phyloP scores from a whole-genome alignment of 2,888 invertebrate species.

The Macrosiphum euphorbiae region DNA sequence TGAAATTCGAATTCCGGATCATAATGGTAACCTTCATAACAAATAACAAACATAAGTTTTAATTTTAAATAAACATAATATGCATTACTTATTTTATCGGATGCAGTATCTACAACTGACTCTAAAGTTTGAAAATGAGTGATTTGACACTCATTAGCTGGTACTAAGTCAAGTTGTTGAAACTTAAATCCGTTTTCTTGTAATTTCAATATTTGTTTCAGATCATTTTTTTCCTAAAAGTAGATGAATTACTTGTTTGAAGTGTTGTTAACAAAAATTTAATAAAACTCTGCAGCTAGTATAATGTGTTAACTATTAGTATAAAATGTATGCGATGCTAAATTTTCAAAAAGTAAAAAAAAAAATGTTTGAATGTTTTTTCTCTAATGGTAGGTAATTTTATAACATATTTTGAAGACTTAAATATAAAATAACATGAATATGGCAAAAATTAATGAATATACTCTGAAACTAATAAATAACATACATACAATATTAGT shows the following conservation, averaged over 20 bases:
- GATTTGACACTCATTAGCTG: slow-evolving; percentile 97
- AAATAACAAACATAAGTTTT: slow-evolving; percentile 23
- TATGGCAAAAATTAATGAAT: not conserved
- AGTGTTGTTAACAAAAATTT: not conserved
- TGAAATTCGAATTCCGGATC: slow-evolving; percentile 93
- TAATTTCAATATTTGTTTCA: slow-evolving; percentile 96
- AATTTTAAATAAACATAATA: not conserved
- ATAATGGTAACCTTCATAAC: slow-evolving; percentile 91
- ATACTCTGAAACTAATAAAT: not conserved
- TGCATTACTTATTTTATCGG: slow-evolving; percentile 86
- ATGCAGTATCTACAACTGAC: slow-evolving; percentile 83
- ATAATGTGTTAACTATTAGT: not conserved
- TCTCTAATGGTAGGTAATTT: not conserved
- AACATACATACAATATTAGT: slow-evolving; percentile 17
- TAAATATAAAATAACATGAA: too few species aligned
- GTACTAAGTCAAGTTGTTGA: slow-evolving; percentile 92
- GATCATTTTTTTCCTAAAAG: slow-evolving; percentile 90
- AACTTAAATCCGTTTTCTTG: slow-evolving; percentile 97
- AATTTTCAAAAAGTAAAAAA: not conserved
- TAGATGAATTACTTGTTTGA: not conserved
- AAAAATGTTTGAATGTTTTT: not conserved
- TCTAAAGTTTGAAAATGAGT: slow-evolving; percentile 94
- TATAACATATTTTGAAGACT: not conserved
- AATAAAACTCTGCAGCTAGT: not conserved
- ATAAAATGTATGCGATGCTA: not conserved